Evolutionary conservation across 2,797 vertebrate species (phyloP).

Genomic region (Coluber constrictor): DNA sequence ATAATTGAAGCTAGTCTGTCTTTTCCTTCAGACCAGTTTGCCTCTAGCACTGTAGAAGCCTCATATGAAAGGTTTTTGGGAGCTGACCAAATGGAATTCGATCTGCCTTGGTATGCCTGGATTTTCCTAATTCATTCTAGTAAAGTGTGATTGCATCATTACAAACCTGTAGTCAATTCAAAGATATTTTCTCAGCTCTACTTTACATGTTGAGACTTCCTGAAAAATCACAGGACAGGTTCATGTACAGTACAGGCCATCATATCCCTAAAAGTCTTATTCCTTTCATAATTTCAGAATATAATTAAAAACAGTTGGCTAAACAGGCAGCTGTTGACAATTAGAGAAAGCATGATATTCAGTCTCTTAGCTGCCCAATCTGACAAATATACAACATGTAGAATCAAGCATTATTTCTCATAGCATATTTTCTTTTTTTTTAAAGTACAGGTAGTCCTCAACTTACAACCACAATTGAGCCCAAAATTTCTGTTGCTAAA

Average conservation of each 20-base stretch:
- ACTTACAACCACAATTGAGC: background rate
- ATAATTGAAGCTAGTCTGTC: conserved; percentile 53
- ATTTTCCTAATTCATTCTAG: conserved; percentile 60
- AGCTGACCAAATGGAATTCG: conserved; percentile 56
- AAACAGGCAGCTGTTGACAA: conserved; percentile 71
- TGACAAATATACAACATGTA: conserved; percentile 54
- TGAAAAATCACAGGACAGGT: conserved; percentile 49
- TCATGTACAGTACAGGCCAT: conserved; percentile 50
- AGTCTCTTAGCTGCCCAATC: conserved; percentile 68
- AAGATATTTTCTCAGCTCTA: conserved; percentile 48
- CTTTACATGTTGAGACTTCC: conserved; percentile 55
- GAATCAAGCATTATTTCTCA: conserved; percentile 61
- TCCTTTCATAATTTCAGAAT: conserved; percentile 60
- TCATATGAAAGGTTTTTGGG: conserved; percentile 56
- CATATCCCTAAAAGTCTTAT: conserved; percentile 57
- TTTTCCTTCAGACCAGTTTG: conserved; percentile 64
- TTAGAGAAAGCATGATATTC: conserved; percentile 68
- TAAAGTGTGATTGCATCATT: conserved; percentile 59
- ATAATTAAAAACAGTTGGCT: conserved; percentile 71
- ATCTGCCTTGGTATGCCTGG: conserved; percentile 52
- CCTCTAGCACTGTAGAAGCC: conserved; percentile 51
- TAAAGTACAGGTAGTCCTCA: background rate
- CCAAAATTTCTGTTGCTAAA: background rate
- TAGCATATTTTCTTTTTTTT: conserved; percentile 40
- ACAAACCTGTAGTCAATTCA: conserved; percentile 57